phyloP scores from a whole-genome alignment of 2,888 invertebrate genomes.

The Aspidapion aeneum region DNA sequence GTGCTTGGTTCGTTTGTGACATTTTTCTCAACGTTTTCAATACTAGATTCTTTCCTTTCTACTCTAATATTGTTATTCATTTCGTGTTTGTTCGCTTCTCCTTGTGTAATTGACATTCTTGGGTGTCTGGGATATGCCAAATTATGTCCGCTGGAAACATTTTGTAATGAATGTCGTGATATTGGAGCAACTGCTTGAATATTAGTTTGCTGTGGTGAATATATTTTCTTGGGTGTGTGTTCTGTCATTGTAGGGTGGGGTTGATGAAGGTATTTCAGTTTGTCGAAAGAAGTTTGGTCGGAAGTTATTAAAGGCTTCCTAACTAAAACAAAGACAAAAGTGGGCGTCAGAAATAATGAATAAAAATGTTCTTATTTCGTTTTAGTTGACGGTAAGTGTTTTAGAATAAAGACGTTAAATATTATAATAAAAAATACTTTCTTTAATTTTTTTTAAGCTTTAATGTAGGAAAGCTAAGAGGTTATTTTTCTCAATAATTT shows the following conservation, averaged over 20 bases:
- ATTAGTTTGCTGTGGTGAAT: neutral
- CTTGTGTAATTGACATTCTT: neutral
- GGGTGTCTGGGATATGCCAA: neutral
- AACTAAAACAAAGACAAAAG: conserved; percentile 54
- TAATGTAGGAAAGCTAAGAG: too few relatives aligned
- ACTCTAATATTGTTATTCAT: neutral
- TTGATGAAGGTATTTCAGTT: neutral
- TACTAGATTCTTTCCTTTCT: neutral
- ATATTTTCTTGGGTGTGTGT: neutral
- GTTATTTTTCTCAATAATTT: too few relatives aligned
- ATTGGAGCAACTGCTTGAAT: neutral
- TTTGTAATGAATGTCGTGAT: neutral
- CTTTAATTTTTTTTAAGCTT: too few relatives aligned
- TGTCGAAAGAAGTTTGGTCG: conserved; percentile 3
- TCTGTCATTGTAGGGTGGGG: too few relatives aligned
- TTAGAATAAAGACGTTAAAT: neutral
- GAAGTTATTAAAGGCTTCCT: conserved; percentile 59
- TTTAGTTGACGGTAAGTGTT: too few relatives aligned
- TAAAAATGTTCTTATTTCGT: too few relatives aligned
- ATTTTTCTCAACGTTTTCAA: neutral
- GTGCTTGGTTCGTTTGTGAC: neutral
- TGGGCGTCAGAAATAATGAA: conserved; percentile 9
- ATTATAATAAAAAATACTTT: neutral
- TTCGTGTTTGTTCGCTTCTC: neutral
- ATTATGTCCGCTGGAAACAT: too few relatives aligned